Evolutionary conservation across 2,797 vertebrate genomes (phyloP), one percentile per base, ranked within the genome.

Genomic region (Anas capensis): DNA sequence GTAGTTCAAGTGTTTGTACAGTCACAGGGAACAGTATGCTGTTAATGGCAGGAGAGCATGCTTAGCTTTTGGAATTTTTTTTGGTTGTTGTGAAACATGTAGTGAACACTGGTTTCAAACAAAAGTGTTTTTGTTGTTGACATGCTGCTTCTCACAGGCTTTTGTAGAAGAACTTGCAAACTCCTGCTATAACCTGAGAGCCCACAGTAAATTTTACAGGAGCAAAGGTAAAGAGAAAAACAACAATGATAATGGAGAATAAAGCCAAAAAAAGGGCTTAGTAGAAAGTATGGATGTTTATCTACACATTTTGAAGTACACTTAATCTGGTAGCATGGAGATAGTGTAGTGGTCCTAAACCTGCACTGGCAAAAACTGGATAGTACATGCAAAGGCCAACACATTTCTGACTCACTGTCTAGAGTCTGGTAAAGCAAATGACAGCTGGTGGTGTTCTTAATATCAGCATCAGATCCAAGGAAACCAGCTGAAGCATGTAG

Each of bases 381-480:
- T 87, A 72, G 79, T 54, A 68, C 53, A 64, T 73, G 77, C 42
- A 71, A 94, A 96, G 92, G 90, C 58, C 92, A 93, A 86, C n/a
- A 69, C 53, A 20, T 36, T 92, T 95, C 85, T 97, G 90, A 94
- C 34, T 88, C 66, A 82, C 93, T 93, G 92, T 91, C 90, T 95
- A 48, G 85, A 91, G 49, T 88, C 87, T 94, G 80, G 85, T 65
- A 86, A 73, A 91, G 48, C 66, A 82, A 91, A 83, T 79, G 95
- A 86, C 95, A 95, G 94, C 94, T 92, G 94, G 91, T 86, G 82
- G 69, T 93, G 82, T 73, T 92, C 87, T 91, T 92, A 94, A 88
- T 96, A 96, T 82, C 87, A 82, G 81, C 73, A 90, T 49, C 83
- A 85, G 73, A 93, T 91, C 91, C 90, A 93, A 95, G 90, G 85